Evolutionary conservation across 2,113 vertebrate genomes (phyloP).

Genomic region (Dipodomys stephensi): DNA sequence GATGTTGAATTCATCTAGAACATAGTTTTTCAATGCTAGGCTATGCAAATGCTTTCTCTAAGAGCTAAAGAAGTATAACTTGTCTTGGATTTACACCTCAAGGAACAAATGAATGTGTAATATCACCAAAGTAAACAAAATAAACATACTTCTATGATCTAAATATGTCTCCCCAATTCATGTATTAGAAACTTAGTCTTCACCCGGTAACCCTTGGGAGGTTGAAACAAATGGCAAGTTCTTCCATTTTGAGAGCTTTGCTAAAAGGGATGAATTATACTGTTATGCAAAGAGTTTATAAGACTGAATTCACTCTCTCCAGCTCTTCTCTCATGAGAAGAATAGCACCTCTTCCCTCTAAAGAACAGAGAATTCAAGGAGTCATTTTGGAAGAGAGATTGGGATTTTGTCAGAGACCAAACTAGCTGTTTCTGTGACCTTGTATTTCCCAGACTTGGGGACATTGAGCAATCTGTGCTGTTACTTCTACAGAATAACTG

Average conservation of each 20-base stretch:
- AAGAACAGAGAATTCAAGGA: not conserved
- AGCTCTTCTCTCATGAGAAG: not conserved
- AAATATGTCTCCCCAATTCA: not conserved
- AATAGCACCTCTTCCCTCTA: not conserved
- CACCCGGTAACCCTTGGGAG: not conserved
- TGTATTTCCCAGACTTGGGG: not conserved
- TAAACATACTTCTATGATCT: not conserved
- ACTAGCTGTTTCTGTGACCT: not conserved
- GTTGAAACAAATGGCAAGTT: not conserved
- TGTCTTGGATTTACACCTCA: not conserved
- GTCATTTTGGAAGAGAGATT: not conserved
- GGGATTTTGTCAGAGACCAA: not conserved
- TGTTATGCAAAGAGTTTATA: not conserved
- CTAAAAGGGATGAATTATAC: no score
- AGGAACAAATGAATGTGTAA: not conserved
- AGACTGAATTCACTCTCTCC: not conserved
- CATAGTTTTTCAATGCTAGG: no score
- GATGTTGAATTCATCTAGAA: not conserved
- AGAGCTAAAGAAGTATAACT: not conserved
- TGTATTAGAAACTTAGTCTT: no score
- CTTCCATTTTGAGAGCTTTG: no score
- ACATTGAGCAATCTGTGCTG: not conserved
- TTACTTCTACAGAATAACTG: no score
- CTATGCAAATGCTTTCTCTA: not conserved
- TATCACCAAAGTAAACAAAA: not conserved